Percentiles rank a stretch among this genome's conserved stretches.
phyloP scores from a whole-genome alignment of 2,797 vertebrate species.

The Xenentodon cancila region DNA sequence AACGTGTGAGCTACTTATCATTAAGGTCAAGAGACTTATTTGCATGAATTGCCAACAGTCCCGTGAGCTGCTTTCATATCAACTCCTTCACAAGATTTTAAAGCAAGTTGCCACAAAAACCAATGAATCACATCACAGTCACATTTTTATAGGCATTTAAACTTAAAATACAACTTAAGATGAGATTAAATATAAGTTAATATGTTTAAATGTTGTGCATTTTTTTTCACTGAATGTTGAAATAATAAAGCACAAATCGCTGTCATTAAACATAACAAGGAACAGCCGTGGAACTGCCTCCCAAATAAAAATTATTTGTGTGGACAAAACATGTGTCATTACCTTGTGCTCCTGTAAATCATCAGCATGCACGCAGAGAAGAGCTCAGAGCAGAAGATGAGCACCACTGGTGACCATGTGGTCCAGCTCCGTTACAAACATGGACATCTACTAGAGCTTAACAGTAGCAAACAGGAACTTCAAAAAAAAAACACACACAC shows the following conservation, averaged over 20 bases:
- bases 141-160: background rate
- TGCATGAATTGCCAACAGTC: background rate
- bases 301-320: background rate
- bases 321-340: conserved; percentile 15
- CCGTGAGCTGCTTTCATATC: background rate
- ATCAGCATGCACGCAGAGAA: background rate
- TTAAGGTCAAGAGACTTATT: background rate
- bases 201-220: background rate
- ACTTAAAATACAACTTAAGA: no score
- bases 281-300: background rate
- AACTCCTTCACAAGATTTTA: background rate
- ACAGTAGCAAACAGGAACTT: background rate
- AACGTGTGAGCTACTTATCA: background rate
- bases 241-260: background rate
- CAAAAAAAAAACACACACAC: background rate
- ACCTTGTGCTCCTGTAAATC: conserved; percentile 41
- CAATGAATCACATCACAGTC: no score
- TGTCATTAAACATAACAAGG: conserved; percentile 1
- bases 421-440: conserved; percentile 25
- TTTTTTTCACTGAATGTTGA: background rate
- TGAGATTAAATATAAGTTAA: background rate
- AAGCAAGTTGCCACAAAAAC: background rate
- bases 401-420: background rate
- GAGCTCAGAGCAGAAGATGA: conserved; percentile 16
- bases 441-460: background rate